Base-by-base conservation (phyloP, 2,888 invertebrate species). In the Tanypteryx hageni region DNA sequence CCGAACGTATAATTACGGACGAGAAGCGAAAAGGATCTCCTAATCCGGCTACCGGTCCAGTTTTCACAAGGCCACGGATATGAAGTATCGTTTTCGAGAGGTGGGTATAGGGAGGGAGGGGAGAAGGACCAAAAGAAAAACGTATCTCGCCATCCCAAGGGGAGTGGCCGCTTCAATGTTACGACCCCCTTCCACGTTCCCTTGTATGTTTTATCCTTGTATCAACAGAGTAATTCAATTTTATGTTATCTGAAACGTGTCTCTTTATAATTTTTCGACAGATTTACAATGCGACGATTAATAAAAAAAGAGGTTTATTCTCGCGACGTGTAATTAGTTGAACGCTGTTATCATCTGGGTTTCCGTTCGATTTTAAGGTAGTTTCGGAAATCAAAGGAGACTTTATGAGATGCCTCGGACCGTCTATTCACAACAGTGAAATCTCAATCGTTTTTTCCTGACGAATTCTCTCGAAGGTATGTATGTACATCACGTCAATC, bases 1-100 rank as follows among this genome's bases (percentile, higher is more conserved):
- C 76, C 76, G 76, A 76, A 27, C 22, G 22, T 76, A 76, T 76
- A 76, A 76, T 76, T 76, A 76, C 27, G 27, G 76, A 27, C 22
- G 22, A 64, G 64, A 18, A 18, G 64, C 64, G 18, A 22, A 44
- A 18, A 11, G n/a, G 68, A 68, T 76, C 27, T 27, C 27, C 27
- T 76, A 76, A 76, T 76, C 22, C 76, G 76, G 76, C 76, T 76
- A 76, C 76, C 76, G 76, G 76, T 76, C 76, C 76, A 68, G 68
- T 68, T 68, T 22, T 9, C 22, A 27, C 22, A 76, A 27, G 76
- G 76, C 76, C 22, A 27, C 18, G 76, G 76, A 76, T 27, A 76
- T 76, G 76, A 76, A 76, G 76, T 76, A 76, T 22, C 76, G 76
- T 27, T 76, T 27, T 7, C 8, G 76, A 44, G 5, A 44, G 44